These are phyloP conservation scores for Nannospalax galili DNA, from an alignment of 2,113 vertebrate species.

Conservation along the genomic window DNA sequence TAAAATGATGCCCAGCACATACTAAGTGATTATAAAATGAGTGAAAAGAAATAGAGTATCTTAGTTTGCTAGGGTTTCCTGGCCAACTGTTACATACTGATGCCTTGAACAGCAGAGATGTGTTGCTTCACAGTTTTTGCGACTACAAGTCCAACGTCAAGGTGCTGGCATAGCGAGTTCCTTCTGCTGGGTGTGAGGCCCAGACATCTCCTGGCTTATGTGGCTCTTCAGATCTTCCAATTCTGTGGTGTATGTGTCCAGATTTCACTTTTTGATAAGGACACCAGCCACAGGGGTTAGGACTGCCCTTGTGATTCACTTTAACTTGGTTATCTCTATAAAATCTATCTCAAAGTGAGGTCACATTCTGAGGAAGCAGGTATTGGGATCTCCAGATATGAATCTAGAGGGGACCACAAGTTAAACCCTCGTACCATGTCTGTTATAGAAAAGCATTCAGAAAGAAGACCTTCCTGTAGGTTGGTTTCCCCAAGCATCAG, in stretches of 20 bases:
- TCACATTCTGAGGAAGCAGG: neutral
- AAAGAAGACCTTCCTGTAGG: neutral
- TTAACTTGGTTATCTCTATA: conserved; percentile 33
- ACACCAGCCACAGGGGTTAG: neutral
- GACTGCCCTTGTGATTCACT: neutral
- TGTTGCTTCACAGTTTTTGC: neutral
- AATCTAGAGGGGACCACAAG: neutral
- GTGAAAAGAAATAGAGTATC: neutral
- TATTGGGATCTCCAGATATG: neutral
- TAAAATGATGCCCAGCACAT: neutral
- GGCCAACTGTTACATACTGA: neutral
- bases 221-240: neutral
- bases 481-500: neutral
- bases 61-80: neutral
- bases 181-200: neutral
- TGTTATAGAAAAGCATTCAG: neutral
- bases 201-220: neutral
- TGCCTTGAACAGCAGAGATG: neutral
- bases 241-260: neutral
- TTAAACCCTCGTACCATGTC: neutral
- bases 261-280: conserved; percentile 6
- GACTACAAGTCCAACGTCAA: neutral
- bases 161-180: neutral
- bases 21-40: neutral
- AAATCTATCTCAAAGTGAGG: conserved; percentile 13